Evolutionary conservation across 2,113 vertebrate genomes (phyloP).

Genomic region (Hepsetus odoe): DNA sequence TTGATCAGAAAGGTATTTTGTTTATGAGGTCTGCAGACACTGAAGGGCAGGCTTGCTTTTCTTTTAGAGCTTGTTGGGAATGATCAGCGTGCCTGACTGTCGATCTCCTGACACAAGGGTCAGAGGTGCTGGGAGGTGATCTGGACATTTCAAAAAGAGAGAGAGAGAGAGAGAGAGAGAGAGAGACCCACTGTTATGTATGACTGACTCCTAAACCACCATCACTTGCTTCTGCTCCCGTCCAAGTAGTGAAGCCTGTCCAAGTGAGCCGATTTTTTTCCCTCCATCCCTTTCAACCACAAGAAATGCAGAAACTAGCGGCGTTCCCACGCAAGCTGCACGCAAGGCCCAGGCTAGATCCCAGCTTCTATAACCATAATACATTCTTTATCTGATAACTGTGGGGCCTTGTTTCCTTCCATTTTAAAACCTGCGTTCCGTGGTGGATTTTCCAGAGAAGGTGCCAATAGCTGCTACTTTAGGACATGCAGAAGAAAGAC

Average conservation of each 20-base stretch:
- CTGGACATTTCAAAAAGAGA: background rate
- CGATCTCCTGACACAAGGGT: conserved; percentile 1
- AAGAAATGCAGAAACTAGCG: conserved; percentile 11
- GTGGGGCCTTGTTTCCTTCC: conserved; percentile 31
- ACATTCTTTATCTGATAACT: conserved; percentile 39
- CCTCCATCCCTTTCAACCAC: background rate
- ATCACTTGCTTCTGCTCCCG: background rate
- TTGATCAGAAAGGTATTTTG: conserved; percentile 19
- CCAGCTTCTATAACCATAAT: conserved; percentile 26
- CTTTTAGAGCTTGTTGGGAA: background rate
- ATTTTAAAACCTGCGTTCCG: conserved; percentile 1
- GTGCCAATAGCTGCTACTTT: background rate
- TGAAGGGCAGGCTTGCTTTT: background rate
- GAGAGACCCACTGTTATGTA: background rate
- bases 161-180: background rate
- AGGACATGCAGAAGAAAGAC: background rate
- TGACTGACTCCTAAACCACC: background rate
- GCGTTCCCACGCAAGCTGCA: background rate
- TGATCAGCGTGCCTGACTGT: conserved; percentile 18
- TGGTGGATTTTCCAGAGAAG: conserved; percentile 11
- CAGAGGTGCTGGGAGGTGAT: background rate
- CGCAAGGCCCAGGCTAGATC: conserved; percentile 8
- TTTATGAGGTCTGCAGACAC: conserved; percentile 5
- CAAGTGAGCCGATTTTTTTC: background rate
- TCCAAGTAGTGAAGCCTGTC: background rate